Percentiles rank a stretch among this genome's conserved stretches.
Evolutionary conservation across 2,113 vertebrate genomes (phyloP).

Genomic region (Gadus macrocephalus): DNA sequence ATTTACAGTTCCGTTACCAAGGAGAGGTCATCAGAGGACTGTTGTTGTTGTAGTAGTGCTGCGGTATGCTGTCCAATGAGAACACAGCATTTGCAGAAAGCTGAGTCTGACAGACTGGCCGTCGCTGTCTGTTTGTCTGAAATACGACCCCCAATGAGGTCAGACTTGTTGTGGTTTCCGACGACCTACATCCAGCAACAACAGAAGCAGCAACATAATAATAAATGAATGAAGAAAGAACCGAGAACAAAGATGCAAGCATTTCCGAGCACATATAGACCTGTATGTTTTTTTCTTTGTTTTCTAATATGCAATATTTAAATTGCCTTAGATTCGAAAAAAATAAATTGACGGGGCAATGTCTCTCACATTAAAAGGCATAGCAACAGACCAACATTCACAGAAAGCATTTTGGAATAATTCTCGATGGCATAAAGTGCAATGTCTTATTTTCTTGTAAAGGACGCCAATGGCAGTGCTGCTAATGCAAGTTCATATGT

Average conservation of each 20-base stretch:
- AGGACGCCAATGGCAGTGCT: too few species aligned
- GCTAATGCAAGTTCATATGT: not conserved
- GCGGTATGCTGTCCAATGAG: conserved; percentile 48
- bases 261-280: not conserved
- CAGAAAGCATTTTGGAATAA: too few species aligned
- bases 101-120: conserved; percentile 55
- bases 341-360: too few species aligned
- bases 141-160: conserved; percentile 49
- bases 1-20: too few species aligned
- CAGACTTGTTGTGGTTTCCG: conserved; percentile 27
- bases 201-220: conserved; percentile 10
- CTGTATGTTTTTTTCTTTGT: not conserved
- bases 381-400: too few species aligned
- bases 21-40: too few species aligned
- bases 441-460: too few species aligned
- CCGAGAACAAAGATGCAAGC: conserved; percentile 1
- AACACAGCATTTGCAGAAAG: conserved; percentile 37
- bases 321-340: too few species aligned
- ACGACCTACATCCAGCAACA: not conserved
- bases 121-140: conserved; percentile 56
- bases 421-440: too few species aligned
- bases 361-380: too few species aligned
- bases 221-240: too few species aligned
- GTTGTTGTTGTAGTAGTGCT: conserved; percentile 25
- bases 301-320: not conserved